These are phyloP conservation scores for Entomyzon cyanotis DNA, from an alignment of 2,113 vertebrate species.

Conservation along the genomic window DNA sequence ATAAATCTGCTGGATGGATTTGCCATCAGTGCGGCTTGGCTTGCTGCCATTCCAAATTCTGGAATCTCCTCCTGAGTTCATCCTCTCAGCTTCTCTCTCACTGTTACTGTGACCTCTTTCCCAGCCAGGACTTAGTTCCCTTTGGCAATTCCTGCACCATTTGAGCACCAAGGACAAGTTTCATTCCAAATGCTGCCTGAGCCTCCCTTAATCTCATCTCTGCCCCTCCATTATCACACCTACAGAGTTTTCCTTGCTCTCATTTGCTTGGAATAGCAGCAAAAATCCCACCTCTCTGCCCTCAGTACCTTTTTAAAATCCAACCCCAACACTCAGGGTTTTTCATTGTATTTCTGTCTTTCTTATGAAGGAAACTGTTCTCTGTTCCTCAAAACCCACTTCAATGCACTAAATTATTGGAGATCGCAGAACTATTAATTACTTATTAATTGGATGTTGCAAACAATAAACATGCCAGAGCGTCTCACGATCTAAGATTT, in stretches of 20 bases:
- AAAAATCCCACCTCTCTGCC: not conserved
- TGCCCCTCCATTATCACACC: not conserved
- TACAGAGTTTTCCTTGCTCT: not conserved
- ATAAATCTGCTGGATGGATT: not conserved
- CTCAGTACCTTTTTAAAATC: not conserved
- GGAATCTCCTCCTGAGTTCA: not conserved
- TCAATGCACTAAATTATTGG: not conserved
- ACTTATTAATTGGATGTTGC: slow-evolving; percentile 41
- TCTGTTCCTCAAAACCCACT: not conserved
- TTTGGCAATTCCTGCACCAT: not conserved
- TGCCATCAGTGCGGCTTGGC: not conserved
- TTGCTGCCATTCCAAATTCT: not conserved
- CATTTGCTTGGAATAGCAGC: not conserved
- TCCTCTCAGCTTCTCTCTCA: not conserved
- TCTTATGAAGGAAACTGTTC: not conserved
- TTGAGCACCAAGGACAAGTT: not conserved
- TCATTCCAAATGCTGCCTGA: not conserved
- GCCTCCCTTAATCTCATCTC: not conserved
- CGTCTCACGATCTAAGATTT: not conserved
- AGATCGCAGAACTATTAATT: slow-evolving; percentile 24
- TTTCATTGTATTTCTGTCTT: not conserved
- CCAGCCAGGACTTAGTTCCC: not conserved
- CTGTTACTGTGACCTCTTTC: not conserved
- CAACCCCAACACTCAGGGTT: accelerated
- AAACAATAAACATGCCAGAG: slow-evolving; percentile 42